A percentile compares a stretch with the other conserved stretches of the same genome.
These are phyloP conservation scores for Drosophila sturtevanti DNA, from an alignment of 1,140 invertebrate genomes.

Conservation along the genomic window DNA sequence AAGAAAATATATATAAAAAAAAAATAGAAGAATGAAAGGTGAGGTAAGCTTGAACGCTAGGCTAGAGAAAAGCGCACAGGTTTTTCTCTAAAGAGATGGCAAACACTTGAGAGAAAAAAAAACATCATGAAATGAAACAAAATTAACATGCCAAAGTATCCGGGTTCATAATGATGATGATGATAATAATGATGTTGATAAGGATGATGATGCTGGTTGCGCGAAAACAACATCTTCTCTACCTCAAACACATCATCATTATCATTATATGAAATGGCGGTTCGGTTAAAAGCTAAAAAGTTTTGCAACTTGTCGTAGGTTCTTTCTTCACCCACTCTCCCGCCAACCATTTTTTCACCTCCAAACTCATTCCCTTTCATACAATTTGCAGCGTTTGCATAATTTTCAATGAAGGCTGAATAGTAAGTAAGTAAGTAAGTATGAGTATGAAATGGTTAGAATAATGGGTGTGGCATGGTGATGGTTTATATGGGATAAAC, in stretches of 20 bases:
- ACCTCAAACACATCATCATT: background rate
- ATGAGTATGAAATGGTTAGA: background rate
- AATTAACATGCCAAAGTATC: conserved; percentile 60
- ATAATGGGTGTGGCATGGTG: background rate
- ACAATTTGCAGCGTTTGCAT: conserved; percentile 59
- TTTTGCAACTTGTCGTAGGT: conserved; percentile 1
- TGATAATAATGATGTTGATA: conserved; percentile 1
- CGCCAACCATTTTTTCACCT: no score
- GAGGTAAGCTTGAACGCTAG: conserved; percentile 24
- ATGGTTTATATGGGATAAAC: background rate
- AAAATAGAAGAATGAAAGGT: conserved; percentile 14
- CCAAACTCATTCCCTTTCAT: background rate
- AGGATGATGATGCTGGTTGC: background rate
- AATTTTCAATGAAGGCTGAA: conserved; percentile 53
- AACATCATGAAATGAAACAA: conserved; percentile 66
- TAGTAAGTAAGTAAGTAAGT: conserved; percentile 21
- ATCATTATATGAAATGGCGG: conserved; percentile 31
- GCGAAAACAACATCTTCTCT: background rate
- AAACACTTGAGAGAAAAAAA: conserved; percentile 36
- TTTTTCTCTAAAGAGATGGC: background rate
- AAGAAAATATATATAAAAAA: conserved; percentile 12
- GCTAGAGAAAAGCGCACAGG: conserved; percentile 32
- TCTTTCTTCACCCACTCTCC: background rate
- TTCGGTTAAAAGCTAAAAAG: conserved; percentile 30
- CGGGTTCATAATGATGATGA: conserved; percentile 32